Percentiles rank a stretch among this genome's conserved stretches.
phyloP scores from a whole-genome alignment of 2,888 invertebrate species.

The Masnerella sp. region DNA sequence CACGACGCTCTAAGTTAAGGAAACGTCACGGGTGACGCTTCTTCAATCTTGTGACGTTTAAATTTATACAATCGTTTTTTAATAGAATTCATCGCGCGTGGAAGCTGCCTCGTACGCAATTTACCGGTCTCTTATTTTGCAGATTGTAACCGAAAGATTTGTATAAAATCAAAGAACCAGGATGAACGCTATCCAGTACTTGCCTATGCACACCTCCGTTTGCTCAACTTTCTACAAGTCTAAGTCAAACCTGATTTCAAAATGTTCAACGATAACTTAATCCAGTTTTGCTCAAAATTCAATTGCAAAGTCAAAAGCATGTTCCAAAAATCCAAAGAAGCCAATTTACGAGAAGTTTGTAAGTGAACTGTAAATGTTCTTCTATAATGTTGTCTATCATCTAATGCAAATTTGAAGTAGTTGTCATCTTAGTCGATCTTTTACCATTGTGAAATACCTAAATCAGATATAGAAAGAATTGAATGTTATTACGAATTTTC shows the following conservation, averaged over 20 bases:
- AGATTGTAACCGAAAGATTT: neutral
- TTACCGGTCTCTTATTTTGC: constrained; percentile 7
- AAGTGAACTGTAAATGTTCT: constrained; percentile 1
- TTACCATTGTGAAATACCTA: no score
- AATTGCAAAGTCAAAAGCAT: neutral
- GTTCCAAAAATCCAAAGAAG: constrained; percentile 11
- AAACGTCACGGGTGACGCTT: constrained; percentile 19
- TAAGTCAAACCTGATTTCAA: neutral
- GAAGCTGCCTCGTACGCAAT: neutral
- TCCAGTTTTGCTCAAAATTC: neutral
- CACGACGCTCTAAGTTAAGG: no score
- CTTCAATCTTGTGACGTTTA: constrained; percentile 17
- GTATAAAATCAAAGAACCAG: constrained; percentile 12
- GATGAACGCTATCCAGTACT: constrained; percentile 17
- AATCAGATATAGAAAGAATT: no score
- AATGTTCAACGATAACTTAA: neutral
- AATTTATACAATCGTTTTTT: constrained; percentile 1
- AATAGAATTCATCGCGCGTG: constrained; percentile 23
- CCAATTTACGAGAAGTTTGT: neutral
- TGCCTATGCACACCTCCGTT: constrained; percentile 19
- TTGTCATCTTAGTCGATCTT: no score
- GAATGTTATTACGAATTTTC: no score
- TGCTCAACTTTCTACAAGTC: neutral
- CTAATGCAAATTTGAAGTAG: no score
- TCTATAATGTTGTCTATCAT: no score